phyloP scores from a whole-genome alignment of 2,797 vertebrate species.

The Eidolon dupreanum region DNA sequence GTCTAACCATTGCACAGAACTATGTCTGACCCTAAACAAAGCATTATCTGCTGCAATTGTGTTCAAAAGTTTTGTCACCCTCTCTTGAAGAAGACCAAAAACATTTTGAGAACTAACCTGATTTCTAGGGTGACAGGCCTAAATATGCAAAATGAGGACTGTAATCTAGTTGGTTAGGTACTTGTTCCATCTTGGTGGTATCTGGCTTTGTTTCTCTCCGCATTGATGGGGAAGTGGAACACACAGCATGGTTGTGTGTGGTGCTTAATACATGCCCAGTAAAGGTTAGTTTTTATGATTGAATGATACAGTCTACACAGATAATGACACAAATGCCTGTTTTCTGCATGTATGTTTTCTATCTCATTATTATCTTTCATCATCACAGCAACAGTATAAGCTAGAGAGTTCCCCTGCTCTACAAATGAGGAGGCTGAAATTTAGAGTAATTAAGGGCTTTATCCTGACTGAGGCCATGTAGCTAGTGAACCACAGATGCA shows the following conservation, averaged over 20 bases:
- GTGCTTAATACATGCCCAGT: neutral
- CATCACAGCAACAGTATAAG: neutral
- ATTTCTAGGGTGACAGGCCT: neutral
- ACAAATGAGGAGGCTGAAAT: neutral
- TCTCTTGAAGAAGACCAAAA: neutral
- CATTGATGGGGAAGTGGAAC: neutral
- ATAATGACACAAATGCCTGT: neutral
- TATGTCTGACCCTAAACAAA: neutral
- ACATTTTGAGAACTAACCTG: neutral
- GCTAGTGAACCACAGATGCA: neutral
- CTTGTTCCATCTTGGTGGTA: neutral
- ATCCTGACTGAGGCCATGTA: neutral
- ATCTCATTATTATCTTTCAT: slow-evolving; percentile 2
- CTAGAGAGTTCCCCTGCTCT: neutral
- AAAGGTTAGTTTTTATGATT: neutral
- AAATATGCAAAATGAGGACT: neutral
- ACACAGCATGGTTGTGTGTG: neutral
- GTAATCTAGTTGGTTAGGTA: neutral
- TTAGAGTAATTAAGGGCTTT: slow-evolving; percentile 6
- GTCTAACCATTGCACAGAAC: neutral
- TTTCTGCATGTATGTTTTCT: neutral
- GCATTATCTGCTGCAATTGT: neutral
- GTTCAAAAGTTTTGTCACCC: neutral
- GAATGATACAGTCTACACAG: neutral
- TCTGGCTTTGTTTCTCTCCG: neutral